Evolutionary conservation across 2,113 vertebrate species (phyloP).

Genomic region (Oplegnathus fasciatus): DNA sequence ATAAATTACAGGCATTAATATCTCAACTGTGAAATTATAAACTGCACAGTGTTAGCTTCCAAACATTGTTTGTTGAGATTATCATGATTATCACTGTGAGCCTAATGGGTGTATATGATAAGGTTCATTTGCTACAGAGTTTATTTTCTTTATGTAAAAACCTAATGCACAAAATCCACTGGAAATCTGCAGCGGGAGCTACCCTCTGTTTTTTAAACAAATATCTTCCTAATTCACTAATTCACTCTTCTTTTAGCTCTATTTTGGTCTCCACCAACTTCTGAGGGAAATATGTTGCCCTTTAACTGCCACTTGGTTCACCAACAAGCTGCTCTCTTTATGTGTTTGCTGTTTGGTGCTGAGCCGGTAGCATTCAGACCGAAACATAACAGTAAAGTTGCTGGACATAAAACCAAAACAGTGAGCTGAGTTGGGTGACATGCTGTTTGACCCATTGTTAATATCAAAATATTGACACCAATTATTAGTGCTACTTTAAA

Average conservation of each 20-base stretch:
- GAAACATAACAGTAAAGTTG: no score
- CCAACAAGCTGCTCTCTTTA: not conserved
- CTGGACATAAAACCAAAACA: no score
- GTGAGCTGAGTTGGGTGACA: not conserved
- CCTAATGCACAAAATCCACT: not conserved
- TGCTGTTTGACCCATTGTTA: not conserved
- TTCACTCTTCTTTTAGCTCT: not conserved
- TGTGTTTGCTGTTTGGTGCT: no score
- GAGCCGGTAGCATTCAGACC: not conserved
- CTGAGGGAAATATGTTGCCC: not conserved
- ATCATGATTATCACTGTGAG: slow-evolving; percentile 6
- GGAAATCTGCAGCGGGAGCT: not conserved
- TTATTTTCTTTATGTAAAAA: slow-evolving; percentile 23
- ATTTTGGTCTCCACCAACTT: not conserved
- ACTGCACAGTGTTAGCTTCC: not conserved
- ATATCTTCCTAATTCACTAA: not conserved
- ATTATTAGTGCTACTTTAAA: not conserved
- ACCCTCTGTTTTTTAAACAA: not conserved
- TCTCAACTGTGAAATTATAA: slow-evolving; percentile 10
- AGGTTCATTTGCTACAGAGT: not conserved
- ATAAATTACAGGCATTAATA: slow-evolving; percentile 3
- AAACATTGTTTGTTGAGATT: slow-evolving; percentile 12
- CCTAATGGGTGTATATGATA: not conserved
- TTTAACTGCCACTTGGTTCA: no score
- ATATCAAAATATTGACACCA: not conserved